Evolutionary conservation across 2,113 vertebrate genomes (phyloP).

Genomic region (Syrmaticus mikado): DNA sequence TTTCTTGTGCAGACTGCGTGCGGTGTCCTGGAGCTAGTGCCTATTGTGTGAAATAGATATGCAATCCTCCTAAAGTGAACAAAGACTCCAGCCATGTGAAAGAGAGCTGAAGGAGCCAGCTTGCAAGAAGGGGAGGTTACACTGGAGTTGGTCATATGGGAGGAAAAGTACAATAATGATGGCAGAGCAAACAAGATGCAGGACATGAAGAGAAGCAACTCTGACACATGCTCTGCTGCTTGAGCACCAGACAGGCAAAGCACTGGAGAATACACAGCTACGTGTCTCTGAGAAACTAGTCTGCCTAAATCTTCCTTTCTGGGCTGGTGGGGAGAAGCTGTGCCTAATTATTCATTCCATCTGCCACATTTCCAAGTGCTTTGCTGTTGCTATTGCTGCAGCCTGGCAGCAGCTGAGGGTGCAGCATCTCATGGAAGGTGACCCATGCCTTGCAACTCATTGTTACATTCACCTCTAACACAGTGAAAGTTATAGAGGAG

Average conservation of each 20-base stretch:
- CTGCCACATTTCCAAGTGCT: background rate
- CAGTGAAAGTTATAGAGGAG: background rate
- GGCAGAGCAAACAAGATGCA: background rate
- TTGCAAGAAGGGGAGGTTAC: background rate
- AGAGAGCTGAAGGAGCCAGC: background rate
- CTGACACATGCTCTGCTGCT: fast-evolving
- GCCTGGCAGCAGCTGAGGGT: background rate
- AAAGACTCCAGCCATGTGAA: background rate
- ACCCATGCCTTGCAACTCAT: background rate
- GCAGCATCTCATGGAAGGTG: background rate
- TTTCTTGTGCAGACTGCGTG: background rate
- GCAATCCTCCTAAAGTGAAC: background rate
- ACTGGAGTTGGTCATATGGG: background rate
- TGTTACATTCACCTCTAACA: background rate
- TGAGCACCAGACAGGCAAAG: background rate
- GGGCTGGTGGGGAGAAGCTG: fast-evolving
- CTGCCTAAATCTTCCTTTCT: background rate
- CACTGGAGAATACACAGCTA: background rate
- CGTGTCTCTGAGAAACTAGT: fast-evolving
- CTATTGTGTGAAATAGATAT: background rate
- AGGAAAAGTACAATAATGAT: background rate
- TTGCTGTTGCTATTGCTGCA: background rate
- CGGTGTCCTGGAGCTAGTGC: background rate
- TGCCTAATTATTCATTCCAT: background rate
- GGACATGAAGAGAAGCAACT: background rate